A percentile compares a stretch with the other conserved stretches of the same genome.
Evolutionary conservation across 2,797 vertebrate species (phyloP).

Genomic region (Cuniculus paca): DNA sequence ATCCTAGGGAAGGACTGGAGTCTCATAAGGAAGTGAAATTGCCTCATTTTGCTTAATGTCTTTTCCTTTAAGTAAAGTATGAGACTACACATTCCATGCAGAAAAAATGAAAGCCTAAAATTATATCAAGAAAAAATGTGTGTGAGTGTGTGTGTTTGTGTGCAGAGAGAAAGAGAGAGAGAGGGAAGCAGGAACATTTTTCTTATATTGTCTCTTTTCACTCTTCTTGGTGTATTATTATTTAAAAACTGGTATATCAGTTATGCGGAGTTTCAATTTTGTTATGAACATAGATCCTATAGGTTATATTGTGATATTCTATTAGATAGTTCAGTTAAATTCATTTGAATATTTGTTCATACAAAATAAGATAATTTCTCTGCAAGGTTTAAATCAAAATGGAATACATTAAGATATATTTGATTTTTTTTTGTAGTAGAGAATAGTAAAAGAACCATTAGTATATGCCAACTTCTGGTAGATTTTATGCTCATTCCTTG

Average conservation of each 20-base stretch:
- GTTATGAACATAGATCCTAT: neutral
- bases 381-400: neutral
- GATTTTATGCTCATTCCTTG: neutral
- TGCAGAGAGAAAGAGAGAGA: neutral
- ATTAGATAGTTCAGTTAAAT: neutral
- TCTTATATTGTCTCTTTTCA: neutral
- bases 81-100: neutral
- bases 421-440: neutral
- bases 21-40: conserved; percentile 56
- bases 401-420: neutral
- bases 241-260: neutral
- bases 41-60: conserved; percentile 57
- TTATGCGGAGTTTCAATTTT: conserved; percentile 23
- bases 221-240: neutral
- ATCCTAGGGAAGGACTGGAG: neutral
- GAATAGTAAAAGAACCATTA: neutral
- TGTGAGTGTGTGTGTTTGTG: too few relatives aligned
- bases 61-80: conserved; percentile 58
- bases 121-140: neutral
- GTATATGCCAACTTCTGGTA: neutral
- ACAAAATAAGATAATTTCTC: neutral
- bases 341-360: neutral
- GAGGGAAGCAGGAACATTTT: neutral
- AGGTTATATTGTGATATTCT: neutral
- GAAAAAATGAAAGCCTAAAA: conserved; percentile 40